Evolutionary conservation across 2,888 invertebrate genomes (phyloP), one percentile per base, ranked within the genome.

Genomic region (Malachius bipustulatus): DNA sequence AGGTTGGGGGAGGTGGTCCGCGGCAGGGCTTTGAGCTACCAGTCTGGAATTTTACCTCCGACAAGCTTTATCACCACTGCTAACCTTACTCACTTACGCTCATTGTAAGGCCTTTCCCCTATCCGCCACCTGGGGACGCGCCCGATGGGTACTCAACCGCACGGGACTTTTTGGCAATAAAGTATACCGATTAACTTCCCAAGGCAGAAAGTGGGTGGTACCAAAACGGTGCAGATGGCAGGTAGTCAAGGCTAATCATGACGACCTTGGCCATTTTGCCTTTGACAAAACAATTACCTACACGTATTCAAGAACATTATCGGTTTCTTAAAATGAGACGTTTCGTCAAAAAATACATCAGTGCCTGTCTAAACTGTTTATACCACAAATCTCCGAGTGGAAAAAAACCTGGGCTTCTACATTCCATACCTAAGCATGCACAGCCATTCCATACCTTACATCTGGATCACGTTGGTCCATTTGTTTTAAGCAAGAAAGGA

Each of bases 391-490:
- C 27, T 4, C 15, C 12, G 2, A 24, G 16, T 9, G 33, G 32
- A 3, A 41, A 38, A 33, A 38, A 36, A 24, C 24, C 19, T 24
- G 36, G 38, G 8, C 33, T 34, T 29, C 13, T 40, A n/a, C 19
- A 37, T 29, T 32, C 35, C 4, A 19, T 42, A 6, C 30, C 19
- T 6, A 35, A 42, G 19, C 9, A 30, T 14, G 26, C 30, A 32
- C 31, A 26, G 35, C 40, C 35, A 0, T 59, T 62, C 30, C 52
- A 60, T 35, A 60, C 57, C 0, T 13, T 63, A n/a, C 60, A 61
- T 39, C 34, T 61, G 1, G 61, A 63, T 41, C 60, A 62, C 35
- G 36, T 61, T 3, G 58, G 59, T 1, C 59, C 57, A 4, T 62
- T 62, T 38, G 47, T 52, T 4, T 47, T 41, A 11, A 54, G 49